These are phyloP conservation scores for Holothuria scabra DNA, from an alignment of 53 echinoderm and acorn worm species.

Conservation along the genomic window DNA sequence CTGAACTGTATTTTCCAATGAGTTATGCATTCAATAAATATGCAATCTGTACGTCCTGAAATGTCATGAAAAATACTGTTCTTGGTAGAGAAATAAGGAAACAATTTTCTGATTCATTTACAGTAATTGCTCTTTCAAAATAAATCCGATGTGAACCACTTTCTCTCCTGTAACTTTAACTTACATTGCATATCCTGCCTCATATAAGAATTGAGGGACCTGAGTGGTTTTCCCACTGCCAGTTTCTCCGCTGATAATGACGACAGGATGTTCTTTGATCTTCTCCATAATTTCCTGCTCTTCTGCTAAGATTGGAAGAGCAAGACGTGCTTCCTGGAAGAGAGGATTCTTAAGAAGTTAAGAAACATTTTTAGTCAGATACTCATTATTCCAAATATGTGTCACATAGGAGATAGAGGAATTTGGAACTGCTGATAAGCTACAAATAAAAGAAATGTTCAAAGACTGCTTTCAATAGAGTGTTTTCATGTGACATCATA, in stretches of 20 bases:
- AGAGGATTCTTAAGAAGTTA: not conserved
- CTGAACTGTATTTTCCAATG: too few relatives aligned
- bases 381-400: not conserved
- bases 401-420: not conserved
- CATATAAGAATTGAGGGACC: conserved; percentile 97
- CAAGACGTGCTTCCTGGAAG: conserved; percentile 80
- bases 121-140: too few relatives aligned
- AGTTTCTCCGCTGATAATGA: conserved; percentile 97
- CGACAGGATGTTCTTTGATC: conserved; percentile 83
- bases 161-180: not conserved
- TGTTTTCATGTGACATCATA: too few relatives aligned
- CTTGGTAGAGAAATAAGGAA: too few relatives aligned
- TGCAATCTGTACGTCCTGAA: too few relatives aligned
- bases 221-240: conserved; percentile 98
- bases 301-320: conserved; percentile 90
- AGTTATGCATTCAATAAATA: too few relatives aligned
- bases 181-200: conserved; percentile 95
- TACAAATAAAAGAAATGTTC: too few relatives aligned
- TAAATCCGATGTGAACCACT: too few relatives aligned
- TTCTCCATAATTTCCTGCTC: conserved; percentile 93
- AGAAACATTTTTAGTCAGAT: not conserved
- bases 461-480: too few relatives aligned
- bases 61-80: too few relatives aligned
- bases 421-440: not conserved
- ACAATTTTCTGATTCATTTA: too few relatives aligned